Base-by-base conservation (phyloP, 2,113 vertebrate species). In the Dendropsophus ebraccatus region DNA sequence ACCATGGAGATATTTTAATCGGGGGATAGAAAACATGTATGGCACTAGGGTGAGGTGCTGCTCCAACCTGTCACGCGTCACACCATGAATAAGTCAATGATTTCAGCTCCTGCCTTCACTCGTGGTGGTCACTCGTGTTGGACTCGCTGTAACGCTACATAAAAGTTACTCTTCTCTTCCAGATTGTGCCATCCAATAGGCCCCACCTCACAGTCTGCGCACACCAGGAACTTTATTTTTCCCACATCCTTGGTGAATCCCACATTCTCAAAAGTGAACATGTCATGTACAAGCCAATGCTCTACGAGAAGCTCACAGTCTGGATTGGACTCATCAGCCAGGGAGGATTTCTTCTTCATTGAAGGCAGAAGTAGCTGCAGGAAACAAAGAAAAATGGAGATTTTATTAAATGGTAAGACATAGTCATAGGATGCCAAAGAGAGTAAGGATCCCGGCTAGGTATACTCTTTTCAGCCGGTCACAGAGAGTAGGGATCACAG, bases 171-270 rank as follows among this genome's bases (percentile, higher is more conserved):
- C 91, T 96, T 97, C 91, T 99, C 98, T 83, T 99, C 97, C 16
- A 98, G 93, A 92, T 94, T 95, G 92, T 98, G 97, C 97, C 97
- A 99, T 87, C 98, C 97, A 73, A 99, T 99, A 21, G 98, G 98
- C 89, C 98, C 98, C 12, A 97, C 96, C 92, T 99, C 98, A 92
- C 98, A 99, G 93, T 99, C 98, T 13, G 98, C 97, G 77, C 97
- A 99, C 87, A 98, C 96, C 84, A 99, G 96, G 90, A 97, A 99
- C 90, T 98, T 99, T 90, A 99, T 89, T 82, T 94, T 96, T 73
- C 97, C 97, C 86, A 98, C 97, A n/a, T 97, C 95, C 60, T 98
- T 98, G 87, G 97, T 99, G 92, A 99, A 97, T 82, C 98, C 98
- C 88, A 99, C 96, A 0, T 99, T 99, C 92, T 99, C 98, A 90